Evolutionary conservation across 2,113 vertebrate species (phyloP).

Genomic region (Morone chrysops): DNA sequence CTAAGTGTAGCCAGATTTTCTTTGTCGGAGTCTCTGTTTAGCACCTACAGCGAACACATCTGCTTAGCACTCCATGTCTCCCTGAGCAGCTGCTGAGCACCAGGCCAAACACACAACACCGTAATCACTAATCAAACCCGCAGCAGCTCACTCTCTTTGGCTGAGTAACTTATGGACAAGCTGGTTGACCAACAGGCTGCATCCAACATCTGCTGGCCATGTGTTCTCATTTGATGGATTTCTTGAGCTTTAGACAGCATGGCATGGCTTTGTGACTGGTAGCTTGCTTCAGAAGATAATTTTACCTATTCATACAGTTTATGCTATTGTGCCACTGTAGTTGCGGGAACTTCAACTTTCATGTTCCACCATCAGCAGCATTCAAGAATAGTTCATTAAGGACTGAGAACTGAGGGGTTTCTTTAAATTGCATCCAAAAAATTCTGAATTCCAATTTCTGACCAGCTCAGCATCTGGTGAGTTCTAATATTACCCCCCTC

Average conservation of each 20-base stretch:
- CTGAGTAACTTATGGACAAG: conserved; percentile 12
- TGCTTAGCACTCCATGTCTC: not conserved
- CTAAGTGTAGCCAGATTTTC: conserved; percentile 60
- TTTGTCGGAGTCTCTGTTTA: conserved; percentile 42
- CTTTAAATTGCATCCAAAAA: not conserved
- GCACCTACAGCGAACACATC: conserved; percentile 36
- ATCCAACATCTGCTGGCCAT: conserved; percentile 68
- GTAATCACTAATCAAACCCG: conserved; percentile 13
- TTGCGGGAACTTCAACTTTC: not conserved
- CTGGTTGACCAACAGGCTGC: conserved; percentile 14
- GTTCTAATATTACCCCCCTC: too few relatives aligned
- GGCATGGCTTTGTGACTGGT: not conserved
- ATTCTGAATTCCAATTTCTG: too few relatives aligned
- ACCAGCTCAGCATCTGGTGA: too few relatives aligned
- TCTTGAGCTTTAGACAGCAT: conserved; percentile 5
- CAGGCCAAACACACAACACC: conserved; percentile 30
- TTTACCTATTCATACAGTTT: not conserved
- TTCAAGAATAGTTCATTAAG: not conserved
- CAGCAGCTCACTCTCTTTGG: not conserved
- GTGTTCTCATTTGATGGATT: conserved; percentile 35
- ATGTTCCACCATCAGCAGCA: not conserved
- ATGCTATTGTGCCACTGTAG: not conserved
- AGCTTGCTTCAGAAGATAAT: not conserved
- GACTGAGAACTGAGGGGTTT: not conserved
- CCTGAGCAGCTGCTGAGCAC: conserved; percentile 40